Evolutionary conservation across 1,140 invertebrate genomes (phyloP).

Genomic region (Scylla paramamosain): DNA sequence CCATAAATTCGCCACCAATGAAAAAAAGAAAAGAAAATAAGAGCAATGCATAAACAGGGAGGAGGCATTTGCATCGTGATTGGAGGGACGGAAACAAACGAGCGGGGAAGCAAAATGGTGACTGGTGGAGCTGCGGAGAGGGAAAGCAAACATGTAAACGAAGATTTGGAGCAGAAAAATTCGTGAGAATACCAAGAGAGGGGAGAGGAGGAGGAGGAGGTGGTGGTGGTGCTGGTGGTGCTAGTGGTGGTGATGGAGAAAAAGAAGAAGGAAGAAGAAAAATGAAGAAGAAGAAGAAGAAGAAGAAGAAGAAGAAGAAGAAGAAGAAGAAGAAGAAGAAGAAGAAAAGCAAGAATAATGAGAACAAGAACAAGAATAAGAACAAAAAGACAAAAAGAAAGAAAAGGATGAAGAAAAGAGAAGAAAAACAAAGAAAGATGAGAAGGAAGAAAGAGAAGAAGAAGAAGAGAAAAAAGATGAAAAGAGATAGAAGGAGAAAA

Average conservation of each 20-base stretch:
- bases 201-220: neutral
- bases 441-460: neutral
- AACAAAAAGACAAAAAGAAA: too few species aligned
- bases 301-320: neutral
- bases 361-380: too few species aligned
- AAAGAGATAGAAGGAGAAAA: neutral
- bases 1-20: neutral
- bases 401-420: neutral
- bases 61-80: neutral
- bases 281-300: neutral
- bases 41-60: neutral
- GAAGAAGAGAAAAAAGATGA: neutral
- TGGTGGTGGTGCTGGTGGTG: too few species aligned
- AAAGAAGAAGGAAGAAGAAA: too few species aligned
- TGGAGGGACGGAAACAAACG: neutral
- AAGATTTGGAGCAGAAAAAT: neutral
- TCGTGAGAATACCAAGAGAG: neutral
- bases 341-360: too few species aligned
- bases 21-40: neutral
- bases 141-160: neutral
- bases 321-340: neutral
- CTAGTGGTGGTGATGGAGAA: too few species aligned
- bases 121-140: neutral
- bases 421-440: neutral
- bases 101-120: neutral